Base-by-base conservation (phyloP, 2,113 vertebrate species). In the Pongo abelii region DNA sequence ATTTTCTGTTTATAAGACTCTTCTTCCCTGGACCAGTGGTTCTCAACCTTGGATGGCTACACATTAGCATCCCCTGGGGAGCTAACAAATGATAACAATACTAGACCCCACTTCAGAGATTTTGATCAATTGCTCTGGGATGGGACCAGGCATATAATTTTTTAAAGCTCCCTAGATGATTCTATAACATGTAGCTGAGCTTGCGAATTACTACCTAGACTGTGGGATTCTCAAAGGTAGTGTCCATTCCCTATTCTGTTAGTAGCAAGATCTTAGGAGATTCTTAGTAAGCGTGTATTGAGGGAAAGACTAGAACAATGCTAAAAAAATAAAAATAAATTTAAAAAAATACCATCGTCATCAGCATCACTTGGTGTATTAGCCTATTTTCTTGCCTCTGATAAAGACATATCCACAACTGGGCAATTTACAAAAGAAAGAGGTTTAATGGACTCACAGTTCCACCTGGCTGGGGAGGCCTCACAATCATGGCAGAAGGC, bases 61-160 rank as follows among this genome's bases (percentile, higher is more conserved):
- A 40, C 35, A 90, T 94, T 32, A 94, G 69, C 46, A 43, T 92
- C 87, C 90, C 50, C 86, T 6, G n/a, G 90, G 55, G 91, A 94
- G 23, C 27, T 69, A 74, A 72, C 59, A 72, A 57, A 30, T 48
- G 18, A 18, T 4, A 48, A 78, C n/a, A 48, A 38, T 27, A 12
- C 35, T 72, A 27, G 59, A 38, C 22, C 72, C 61, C 2, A 2
- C 89, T 93, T 91, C 59, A 69, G 86, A 79, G 89, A 78, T 48
- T 92, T 43, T 84, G 79, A 95, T 89, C 89, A 81, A 84, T 48
- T 83, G 59, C 83, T 94, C 92, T 84, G 70, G 67, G 67, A 70
- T 30, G 90, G 46, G 52, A 59, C 85, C n/a, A 46, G 69, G 59
- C 25, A 72, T 20, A 4, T 18, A 70, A 20, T 10, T 59, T 38